Evolutionary conservation across 2,113 vertebrate species (phyloP).

Genomic region (Monopterus albus): DNA sequence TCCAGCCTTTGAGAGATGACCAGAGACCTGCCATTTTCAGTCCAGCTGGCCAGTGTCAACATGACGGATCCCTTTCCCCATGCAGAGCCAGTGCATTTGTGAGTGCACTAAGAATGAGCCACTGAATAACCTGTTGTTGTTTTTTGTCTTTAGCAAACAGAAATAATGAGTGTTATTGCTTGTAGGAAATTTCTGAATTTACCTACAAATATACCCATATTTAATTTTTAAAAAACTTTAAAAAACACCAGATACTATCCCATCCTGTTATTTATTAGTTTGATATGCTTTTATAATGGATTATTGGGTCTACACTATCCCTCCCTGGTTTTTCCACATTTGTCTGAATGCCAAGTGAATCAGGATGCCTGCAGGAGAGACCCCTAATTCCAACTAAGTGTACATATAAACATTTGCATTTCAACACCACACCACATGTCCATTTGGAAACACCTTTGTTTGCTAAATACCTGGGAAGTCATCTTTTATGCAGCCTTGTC

Average conservation of each 20-base stretch:
- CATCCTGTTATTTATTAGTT: neutral
- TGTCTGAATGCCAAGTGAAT: neutral
- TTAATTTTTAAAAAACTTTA: neutral
- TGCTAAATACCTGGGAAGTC: constrained; percentile 25
- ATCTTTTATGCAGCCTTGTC: constrained; percentile 16
- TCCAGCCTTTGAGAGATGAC: constrained; percentile 30
- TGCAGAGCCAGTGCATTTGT: constrained; percentile 53
- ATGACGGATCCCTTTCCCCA: constrained; percentile 45
- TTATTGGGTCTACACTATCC: neutral
- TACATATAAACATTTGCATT: constrained; percentile 56
- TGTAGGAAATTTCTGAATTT: neutral
- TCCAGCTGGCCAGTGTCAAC: constrained; percentile 10
- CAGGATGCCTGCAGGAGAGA: constrained; percentile 18
- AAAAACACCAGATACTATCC: neutral
- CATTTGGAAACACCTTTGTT: constrained; percentile 46
- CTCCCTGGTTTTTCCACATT: constrained; percentile 3
- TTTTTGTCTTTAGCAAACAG: neutral
- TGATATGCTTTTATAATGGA: neutral
- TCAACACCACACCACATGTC: constrained; percentile 29
- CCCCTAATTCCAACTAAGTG: constrained; percentile 6
- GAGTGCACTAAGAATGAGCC: neutral
- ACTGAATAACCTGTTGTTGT: neutral
- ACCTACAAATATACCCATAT: neutral
- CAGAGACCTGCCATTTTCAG: constrained; percentile 17
- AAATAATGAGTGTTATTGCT: neutral